Evolutionary conservation across 2,888 invertebrate species (phyloP), one percentile per base, ranked within the genome.

Genomic region (Plebejus anna): DNA sequence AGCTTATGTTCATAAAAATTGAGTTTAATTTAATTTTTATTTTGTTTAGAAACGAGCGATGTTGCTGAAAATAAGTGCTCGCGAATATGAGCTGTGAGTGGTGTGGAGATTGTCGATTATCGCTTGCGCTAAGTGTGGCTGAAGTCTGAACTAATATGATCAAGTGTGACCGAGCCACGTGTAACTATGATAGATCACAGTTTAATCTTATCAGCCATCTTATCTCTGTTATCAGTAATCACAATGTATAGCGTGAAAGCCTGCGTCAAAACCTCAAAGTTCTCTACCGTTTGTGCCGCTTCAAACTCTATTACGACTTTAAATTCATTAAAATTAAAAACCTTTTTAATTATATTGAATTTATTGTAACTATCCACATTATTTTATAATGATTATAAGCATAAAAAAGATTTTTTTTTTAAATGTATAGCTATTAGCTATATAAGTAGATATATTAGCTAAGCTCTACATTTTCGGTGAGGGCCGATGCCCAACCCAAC

Each of bases 161-260:
- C 66, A 36, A 66, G 66, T 36, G 32, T 66, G 32, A 66, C 32
- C 5, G 13, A 32, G 66, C 32, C 13, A 66, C 32, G 32, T 32
- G 32, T 66, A 66, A 32, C 66, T 66, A 36, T 16, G 66, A 66
- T 66, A 66, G 66, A 36, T 66, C 66, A 66, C 32, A 32, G 32
- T 61, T 61, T 36, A 32, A 66, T 66, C 5, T 66, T 66, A 66
- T 66, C 66, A 66, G 66, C 32, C 16, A 22, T 22, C 22, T 22
- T 22, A 22, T 22, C 22, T 22, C 0, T 22, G 22, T 22, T 22
- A 22, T 22, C 22, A 22, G 61, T 11, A 61, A 61, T 61, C 28
- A 22, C 28, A 61, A 61, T 22, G 22, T 9, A 59, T 42, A 42
- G 47, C 9, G 47, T 47, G 22, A 22, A 22, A 22, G 22, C 22